Percentiles rank a stretch among this genome's conserved stretches.
Conservation (phyloP, 2,888 invertebrate species). For the Taenaris catops region DNA sequence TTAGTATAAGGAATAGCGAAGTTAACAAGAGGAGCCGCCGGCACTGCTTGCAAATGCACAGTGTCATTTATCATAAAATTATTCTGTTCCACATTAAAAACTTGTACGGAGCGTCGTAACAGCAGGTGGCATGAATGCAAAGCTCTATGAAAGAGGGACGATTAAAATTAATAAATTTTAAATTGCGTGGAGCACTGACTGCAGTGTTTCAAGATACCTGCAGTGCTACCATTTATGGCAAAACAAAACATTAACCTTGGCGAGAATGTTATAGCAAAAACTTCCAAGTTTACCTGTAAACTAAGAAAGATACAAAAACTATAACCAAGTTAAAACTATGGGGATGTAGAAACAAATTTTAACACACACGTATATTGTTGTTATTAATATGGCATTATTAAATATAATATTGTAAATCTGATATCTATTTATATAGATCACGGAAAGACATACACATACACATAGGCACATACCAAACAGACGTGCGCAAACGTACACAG, state of each 20-base stretch:
- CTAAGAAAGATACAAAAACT: too few species aligned
- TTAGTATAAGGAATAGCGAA: too few species aligned
- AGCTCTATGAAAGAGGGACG: constrained; percentile 42
- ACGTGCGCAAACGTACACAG: too few species aligned
- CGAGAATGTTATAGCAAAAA: constrained; percentile 3
- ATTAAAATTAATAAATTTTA: constrained; percentile 60
- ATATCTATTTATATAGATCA: too few species aligned
- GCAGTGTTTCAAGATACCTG: constrained; percentile 12
- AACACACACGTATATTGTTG: too few species aligned
- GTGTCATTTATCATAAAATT: constrained; percentile 6
- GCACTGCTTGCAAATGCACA: background rate
- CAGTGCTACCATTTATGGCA: constrained; percentile 12
- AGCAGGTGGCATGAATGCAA: constrained; percentile 19
- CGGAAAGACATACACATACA: too few species aligned
- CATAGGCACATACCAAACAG: too few species aligned
- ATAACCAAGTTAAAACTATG: too few species aligned
- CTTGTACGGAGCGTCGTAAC: constrained; percentile 8
- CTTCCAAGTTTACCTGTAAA: too few species aligned
- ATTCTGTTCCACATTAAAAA: constrained; percentile 14
- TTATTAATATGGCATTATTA: too few species aligned
- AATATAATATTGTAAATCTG: too few species aligned
- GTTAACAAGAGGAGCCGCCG: background rate
- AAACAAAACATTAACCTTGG: constrained; percentile 11
- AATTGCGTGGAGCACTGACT: constrained; percentile 35
- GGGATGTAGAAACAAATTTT: too few species aligned